These are phyloP conservation scores for Orius laevigatus DNA, from an alignment of 1,140 invertebrate species.

Conservation along the genomic window DNA sequence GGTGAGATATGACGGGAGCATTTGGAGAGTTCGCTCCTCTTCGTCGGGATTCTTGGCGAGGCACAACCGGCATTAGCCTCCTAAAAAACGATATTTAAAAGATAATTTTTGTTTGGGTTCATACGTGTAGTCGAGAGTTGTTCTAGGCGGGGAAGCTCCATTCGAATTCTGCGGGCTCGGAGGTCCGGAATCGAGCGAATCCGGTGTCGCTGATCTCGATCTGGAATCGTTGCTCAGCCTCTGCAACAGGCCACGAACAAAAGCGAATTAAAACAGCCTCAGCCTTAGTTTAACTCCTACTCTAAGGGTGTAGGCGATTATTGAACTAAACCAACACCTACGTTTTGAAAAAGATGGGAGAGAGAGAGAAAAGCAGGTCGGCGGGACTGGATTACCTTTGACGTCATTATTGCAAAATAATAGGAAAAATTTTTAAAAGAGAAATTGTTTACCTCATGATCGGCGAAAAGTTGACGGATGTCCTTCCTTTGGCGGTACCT, in stretches of 20 bases:
- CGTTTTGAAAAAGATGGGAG: no score
- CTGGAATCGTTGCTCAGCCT: slow-evolving; percentile 44
- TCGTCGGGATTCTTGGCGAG: slow-evolving; percentile 3
- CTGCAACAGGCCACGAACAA: not conserved
- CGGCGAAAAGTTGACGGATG: slow-evolving; percentile 60
- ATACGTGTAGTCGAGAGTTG: slow-evolving; percentile 1
- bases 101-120: not conserved
- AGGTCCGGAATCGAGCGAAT: slow-evolving; percentile 59
- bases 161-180: slow-evolving; percentile 30
- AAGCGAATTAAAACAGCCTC: no score
- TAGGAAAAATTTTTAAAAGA: no score
- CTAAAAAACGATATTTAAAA: not conserved
- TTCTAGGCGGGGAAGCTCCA: not conserved
- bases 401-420: no score
- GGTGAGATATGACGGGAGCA: slow-evolving; percentile 22
- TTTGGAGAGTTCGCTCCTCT: not conserved
- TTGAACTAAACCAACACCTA: no score
- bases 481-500: slow-evolving; percentile 43
- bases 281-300: no score
- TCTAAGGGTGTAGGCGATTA: no score
- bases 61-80: not conserved
- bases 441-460: slow-evolving; percentile 44
- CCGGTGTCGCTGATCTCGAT: slow-evolving; percentile 72
- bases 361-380: no score
- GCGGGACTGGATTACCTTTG: no score